Conservation (phyloP, 2,113 vertebrate species). For the Etia nguti region DNA sequence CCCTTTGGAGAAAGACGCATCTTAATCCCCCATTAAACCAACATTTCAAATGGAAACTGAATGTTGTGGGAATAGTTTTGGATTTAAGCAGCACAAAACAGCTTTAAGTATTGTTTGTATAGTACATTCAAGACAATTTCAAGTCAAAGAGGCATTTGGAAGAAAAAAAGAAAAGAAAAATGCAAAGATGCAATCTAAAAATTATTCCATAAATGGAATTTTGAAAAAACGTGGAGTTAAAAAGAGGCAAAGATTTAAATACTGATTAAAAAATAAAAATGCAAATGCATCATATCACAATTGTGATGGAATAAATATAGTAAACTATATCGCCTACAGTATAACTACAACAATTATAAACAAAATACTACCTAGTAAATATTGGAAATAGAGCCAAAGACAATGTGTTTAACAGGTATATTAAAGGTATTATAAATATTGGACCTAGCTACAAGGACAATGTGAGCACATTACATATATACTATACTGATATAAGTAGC, state of each 20-base stretch:
- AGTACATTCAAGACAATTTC: neutral
- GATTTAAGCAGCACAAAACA: neutral
- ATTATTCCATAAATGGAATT: rapidly evolving
- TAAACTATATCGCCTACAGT: neutral
- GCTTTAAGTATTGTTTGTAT: neutral
- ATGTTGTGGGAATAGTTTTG: neutral
- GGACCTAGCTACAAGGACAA: neutral
- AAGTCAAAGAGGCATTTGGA: neutral
- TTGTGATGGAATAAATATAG: neutral
- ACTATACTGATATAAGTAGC: neutral
- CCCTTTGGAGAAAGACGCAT: neutral
- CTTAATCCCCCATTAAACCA: neutral
- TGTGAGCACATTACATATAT: neutral
- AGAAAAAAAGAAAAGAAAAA: neutral
- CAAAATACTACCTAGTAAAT: neutral
- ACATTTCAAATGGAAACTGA: neutral
- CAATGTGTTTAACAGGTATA: neutral
- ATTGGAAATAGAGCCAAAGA: neutral
- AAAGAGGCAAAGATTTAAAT: neutral
- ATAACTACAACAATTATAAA: neutral
- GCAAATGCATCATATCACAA: neutral
- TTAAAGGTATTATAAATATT: neutral
- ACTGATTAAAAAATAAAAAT: neutral
- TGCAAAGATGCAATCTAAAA: neutral
- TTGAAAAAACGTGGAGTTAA: neutral